These are phyloP conservation scores for Muschampia plurimacula DNA, from an alignment of 2,888 invertebrate genomes.

Conservation along the genomic window DNA sequence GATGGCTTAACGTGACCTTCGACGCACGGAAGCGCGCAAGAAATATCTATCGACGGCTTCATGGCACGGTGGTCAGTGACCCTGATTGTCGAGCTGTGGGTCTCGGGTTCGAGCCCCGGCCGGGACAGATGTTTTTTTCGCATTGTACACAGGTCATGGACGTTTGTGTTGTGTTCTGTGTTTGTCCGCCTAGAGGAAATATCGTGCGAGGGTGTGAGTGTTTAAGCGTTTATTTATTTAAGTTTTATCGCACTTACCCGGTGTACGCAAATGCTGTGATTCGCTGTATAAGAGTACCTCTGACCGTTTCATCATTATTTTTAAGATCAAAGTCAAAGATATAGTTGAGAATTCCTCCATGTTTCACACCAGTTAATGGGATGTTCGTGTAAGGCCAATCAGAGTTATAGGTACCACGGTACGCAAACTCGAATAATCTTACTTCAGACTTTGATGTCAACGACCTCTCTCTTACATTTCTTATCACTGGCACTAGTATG, in stretches of 20 bases:
- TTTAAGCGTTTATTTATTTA: no score
- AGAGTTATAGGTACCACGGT: constrained; percentile 62
- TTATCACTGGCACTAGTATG: constrained; percentile 63
- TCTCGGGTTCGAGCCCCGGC: no score
- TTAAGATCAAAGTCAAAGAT: constrained; percentile 65
- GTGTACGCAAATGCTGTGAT: constrained; percentile 61
- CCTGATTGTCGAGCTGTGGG: no score
- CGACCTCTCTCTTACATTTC: constrained; percentile 65
- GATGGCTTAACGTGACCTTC: no score
- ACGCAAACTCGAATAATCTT: constrained; percentile 67
- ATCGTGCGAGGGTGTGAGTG: no score
- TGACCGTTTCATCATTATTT: constrained; percentile 52
- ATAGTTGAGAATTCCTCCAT: constrained; percentile 70
- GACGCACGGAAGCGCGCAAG: no score
- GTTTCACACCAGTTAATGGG: constrained; percentile 64
- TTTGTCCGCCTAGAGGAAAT: no score
- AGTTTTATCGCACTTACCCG: constrained; percentile 60
- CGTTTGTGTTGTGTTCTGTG: no score
- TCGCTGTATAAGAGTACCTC: constrained; percentile 55
- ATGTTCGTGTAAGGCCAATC: constrained; percentile 66
- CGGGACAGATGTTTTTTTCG: no score
- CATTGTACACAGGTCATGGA: no score
- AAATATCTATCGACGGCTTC: no score
- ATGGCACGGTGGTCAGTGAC: no score
- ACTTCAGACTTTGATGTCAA: constrained; percentile 59